Conservation (phyloP, 1,140 invertebrate species). For the Zaprionus gabonicus region DNA sequence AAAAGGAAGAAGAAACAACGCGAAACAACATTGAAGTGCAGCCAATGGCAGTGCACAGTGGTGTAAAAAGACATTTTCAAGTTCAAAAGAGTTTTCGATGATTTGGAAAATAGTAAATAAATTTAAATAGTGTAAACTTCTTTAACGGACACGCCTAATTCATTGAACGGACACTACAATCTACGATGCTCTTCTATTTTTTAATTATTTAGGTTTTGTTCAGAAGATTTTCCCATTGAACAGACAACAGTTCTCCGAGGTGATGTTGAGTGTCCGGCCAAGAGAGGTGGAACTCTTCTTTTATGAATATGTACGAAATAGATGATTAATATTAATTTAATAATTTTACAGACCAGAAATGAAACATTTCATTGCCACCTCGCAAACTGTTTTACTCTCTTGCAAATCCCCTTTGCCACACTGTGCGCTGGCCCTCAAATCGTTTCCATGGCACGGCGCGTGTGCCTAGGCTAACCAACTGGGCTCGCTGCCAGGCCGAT, state of each 20-base stretch:
- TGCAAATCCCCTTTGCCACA: slow-evolving; percentile 16
- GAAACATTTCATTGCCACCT: not conserved
- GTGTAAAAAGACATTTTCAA: not conserved
- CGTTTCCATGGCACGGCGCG: slow-evolving; percentile 23
- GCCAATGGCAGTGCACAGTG: slow-evolving; percentile 37
- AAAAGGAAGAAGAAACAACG: slow-evolving; percentile 21
- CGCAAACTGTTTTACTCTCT: not conserved
- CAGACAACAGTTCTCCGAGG: too few species aligned
- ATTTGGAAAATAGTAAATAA: not conserved
- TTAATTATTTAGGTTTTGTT: too few species aligned
- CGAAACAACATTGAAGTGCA: slow-evolving; percentile 14
- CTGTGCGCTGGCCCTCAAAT: slow-evolving; percentile 44
- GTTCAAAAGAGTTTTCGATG: not conserved
- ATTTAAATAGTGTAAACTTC: not conserved
- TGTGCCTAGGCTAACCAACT: slow-evolving; percentile 30
- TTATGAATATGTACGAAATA: too few species aligned
- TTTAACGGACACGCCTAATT: not conserved
- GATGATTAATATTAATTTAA: too few species aligned
- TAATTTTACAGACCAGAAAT: too few species aligned
- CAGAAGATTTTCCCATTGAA: too few species aligned
- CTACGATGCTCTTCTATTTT: too few species aligned
- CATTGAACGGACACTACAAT: too few species aligned
- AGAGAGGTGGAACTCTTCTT: too few species aligned
- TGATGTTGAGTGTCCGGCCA: too few species aligned
- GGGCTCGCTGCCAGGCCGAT: slow-evolving; percentile 2